Conservation (phyloP, 2,888 invertebrate genomes). For the Athrips mouffetella region DNA sequence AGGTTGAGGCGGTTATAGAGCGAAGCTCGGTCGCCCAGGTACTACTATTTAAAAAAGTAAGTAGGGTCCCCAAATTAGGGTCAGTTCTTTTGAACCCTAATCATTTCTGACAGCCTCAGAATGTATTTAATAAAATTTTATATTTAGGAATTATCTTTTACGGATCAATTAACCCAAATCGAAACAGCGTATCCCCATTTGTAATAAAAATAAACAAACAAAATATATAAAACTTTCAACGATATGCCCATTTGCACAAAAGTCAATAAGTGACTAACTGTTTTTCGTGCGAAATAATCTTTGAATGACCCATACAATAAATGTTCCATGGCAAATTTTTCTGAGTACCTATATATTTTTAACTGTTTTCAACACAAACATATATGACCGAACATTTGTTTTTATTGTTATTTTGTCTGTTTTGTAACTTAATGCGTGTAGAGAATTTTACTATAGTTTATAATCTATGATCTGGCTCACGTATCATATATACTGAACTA, state of each 20-base stretch:
- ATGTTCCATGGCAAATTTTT: conserved; percentile 29
- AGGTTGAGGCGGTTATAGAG: too few species aligned
- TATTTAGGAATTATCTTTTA: too few species aligned
- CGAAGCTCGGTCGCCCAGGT: too few species aligned
- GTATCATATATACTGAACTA: neutral
- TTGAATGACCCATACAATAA: conserved; percentile 22
- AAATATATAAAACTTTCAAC: neutral
- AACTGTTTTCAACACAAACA: conserved; percentile 7
- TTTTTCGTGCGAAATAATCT: conserved; percentile 27
- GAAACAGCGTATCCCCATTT: neutral
- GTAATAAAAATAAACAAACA: neutral
- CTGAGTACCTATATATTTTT: neutral
- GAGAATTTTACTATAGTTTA: neutral
- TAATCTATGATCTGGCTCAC: neutral
- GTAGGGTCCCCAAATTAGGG: too few species aligned
- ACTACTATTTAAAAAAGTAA: too few species aligned
- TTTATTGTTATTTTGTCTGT: neutral
- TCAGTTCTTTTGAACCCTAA: too few species aligned
- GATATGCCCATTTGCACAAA: neutral
- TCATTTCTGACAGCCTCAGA: too few species aligned
- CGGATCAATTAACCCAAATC: neutral
- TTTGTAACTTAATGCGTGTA: neutral
- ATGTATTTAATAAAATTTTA: too few species aligned
- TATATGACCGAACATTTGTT: neutral
- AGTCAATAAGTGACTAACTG: conserved; percentile 14